A percentile compares a stretch with the other conserved stretches of the same genome.
Evolutionary conservation across 2,888 invertebrate species (phyloP).

Genomic region (Heliconius sara): DNA sequence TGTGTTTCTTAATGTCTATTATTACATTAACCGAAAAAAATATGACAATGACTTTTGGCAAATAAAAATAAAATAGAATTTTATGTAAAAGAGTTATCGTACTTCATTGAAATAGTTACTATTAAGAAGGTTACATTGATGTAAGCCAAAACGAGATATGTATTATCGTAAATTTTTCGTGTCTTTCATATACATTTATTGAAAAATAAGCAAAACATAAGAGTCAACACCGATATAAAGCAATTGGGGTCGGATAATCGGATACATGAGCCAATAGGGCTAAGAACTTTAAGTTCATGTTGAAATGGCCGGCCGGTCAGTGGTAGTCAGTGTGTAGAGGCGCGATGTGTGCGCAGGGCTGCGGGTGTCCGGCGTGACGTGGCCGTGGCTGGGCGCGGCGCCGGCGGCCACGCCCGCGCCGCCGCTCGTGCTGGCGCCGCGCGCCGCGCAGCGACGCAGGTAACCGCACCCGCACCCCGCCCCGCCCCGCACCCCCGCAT

Average conservation of each 20-base stretch:
- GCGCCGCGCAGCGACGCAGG: slow-evolving; percentile 87
- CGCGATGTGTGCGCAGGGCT: slow-evolving; percentile 86
- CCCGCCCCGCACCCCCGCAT: slow-evolving; percentile 62
- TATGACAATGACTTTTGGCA: slow-evolving; percentile 4
- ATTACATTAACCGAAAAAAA: not conserved
- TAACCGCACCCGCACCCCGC: slow-evolving; percentile 53
- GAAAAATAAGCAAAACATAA: not conserved
- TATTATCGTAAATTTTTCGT: not conserved
- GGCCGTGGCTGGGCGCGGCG: slow-evolving; percentile 89
- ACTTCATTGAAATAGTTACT: not conserved
- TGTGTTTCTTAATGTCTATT: not conserved
- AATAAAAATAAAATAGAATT: not conserved
- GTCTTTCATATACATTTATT: not conserved
- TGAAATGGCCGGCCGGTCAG: not conserved
- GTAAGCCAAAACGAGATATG: not conserved
- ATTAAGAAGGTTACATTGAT: not conserved
- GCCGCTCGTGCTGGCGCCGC: slow-evolving; percentile 89
- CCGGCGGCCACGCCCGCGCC: slow-evolving; percentile 85
- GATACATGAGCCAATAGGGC: not conserved
- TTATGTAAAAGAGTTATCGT: not conserved
- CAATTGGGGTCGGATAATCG: not conserved
- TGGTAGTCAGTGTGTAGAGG: slow-evolving; percentile 62
- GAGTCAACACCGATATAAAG: not conserved
- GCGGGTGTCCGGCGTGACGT: slow-evolving; percentile 90
- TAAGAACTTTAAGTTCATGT: too few relatives aligned